Evolutionary conservation across 2,888 invertebrate species (phyloP), one percentile per base, ranked within the genome.

Genomic region (Eupithecia vulgata): DNA sequence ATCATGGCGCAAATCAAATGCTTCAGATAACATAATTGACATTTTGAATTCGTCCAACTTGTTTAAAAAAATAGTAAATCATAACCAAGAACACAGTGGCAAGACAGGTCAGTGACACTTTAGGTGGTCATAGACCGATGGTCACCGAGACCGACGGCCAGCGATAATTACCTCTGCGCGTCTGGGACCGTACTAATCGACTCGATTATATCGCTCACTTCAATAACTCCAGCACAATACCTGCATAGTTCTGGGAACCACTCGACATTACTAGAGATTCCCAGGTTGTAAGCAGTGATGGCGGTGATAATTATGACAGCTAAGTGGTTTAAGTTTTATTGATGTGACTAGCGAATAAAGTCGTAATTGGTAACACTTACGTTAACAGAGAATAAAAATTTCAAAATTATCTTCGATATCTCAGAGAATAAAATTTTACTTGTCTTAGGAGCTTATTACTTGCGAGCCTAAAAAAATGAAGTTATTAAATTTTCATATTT

Each of bases 141-240:
- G 57, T 57, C 21, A 25, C 57, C 25, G 62, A 42, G 67, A 52
- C 37, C 67, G 21, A n/a, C 15, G 13, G 30, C 15, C 35, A 35
- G 35, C 34, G 70, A 30, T 57, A 64, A 73, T 73, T 64, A 73
- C 67, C 73, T 73, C 70, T 64, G 73, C 45, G 70, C 70, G 25
- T 67, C 34, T 5, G 61, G 73, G 70, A 67, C 64, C 67, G 10
- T n/a, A 37, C 67, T 65, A 67, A 73, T 73, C 70, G 67, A 73
- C 57, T 57, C 67, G 40, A 59, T 73, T 67, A 45, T 35, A 67
- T 67, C 45, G 70, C 67, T 52, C 70, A 70, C 67, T 64, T 42
- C 73, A 62, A 8, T 67, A 61, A 62, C 62, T 37, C 57, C 21
- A 25, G 57, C 25, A 13, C 35, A 17, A n/a, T 70, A 52, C 21